phyloP scores from a whole-genome alignment of 2,113 vertebrate genomes.

The Nothobranchius kuhntae region DNA sequence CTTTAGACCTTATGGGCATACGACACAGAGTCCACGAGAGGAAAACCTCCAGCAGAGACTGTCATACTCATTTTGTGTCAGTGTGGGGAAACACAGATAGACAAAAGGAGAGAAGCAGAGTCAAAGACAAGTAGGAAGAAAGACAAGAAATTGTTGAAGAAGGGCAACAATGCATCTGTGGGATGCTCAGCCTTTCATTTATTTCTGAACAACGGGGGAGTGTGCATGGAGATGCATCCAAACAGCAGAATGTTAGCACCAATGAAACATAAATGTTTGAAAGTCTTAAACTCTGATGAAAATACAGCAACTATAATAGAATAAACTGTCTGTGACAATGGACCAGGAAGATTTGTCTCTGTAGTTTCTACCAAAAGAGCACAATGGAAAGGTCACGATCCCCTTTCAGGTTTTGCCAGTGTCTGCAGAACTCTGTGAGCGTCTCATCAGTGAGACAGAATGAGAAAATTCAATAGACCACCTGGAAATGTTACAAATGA shows the following conservation, averaged over 20 bases:
- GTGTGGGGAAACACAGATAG: conserved; percentile 33
- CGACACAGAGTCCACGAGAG: conserved; percentile 44
- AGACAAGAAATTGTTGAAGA: conserved; percentile 46
- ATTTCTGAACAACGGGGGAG: conserved; percentile 21
- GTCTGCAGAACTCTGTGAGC: conserved; percentile 47
- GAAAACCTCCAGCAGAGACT: conserved; percentile 54
- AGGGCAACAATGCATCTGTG: conserved; percentile 66
- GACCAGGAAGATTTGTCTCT: background rate
- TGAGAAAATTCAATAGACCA: conserved; percentile 32
- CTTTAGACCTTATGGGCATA: conserved; percentile 21
- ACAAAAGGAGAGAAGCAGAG: conserved; percentile 46
- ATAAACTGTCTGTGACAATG: conserved; percentile 23
- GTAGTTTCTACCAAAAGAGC: conserved; percentile 13
- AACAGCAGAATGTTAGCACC: conserved; percentile 13
- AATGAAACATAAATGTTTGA: conserved; percentile 37
- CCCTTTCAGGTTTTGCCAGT: conserved; percentile 26
- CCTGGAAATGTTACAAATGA: conserved; percentile 22
- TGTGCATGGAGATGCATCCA: conserved; percentile 21
- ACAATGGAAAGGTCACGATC: conserved; percentile 41
- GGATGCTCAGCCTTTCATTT: conserved; percentile 47
- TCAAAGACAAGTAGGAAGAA: conserved; percentile 19
- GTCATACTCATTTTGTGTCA: conserved; percentile 57
- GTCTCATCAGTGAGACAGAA: conserved; percentile 39
- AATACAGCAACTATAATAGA: conserved; percentile 2
- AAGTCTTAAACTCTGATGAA: background rate